phyloP scores from a whole-genome alignment of 2,797 vertebrate genomes.

The Setipinna tenuifilis region DNA sequence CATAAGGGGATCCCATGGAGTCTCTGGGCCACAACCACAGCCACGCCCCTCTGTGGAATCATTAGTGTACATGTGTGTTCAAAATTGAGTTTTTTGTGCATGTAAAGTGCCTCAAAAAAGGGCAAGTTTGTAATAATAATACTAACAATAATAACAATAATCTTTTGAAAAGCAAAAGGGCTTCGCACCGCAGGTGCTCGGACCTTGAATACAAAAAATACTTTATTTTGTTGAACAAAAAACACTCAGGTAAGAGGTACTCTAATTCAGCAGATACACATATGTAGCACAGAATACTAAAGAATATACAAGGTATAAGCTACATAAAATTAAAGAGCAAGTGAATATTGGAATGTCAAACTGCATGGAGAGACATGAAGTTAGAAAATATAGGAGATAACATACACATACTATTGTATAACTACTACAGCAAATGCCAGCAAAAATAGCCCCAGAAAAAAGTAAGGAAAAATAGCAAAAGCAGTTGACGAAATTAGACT shows the following conservation, averaged over 20 bases:
- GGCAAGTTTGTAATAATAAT: too few relatives aligned
- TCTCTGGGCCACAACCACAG: too few relatives aligned
- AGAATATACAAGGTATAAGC: not conserved
- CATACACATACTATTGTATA: not conserved
- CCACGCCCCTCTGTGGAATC: too few relatives aligned
- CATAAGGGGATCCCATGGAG: too few relatives aligned
- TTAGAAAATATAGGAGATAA: not conserved
- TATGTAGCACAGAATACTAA: not conserved
- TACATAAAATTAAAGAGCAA: not conserved
- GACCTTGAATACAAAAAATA: too few relatives aligned
- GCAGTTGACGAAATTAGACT: not conserved
- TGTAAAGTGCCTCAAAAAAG: too few relatives aligned
- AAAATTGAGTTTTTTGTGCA: too few relatives aligned
- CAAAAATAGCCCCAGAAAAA: not conserved
- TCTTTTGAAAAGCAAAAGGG: too few relatives aligned
- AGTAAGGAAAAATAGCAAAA: not conserved
- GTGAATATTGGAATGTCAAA: conserved; percentile 53
- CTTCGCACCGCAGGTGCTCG: too few relatives aligned
- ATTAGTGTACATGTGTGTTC: too few relatives aligned
- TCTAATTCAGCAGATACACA: not conserved
- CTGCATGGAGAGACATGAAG: not conserved
- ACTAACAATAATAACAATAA: too few relatives aligned
- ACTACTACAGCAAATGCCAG: not conserved
- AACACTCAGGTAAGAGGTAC: not conserved
- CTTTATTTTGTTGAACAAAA: not conserved